phyloP scores from a whole-genome alignment of 2,888 invertebrate species.

The Frankliniella intonsa region DNA sequence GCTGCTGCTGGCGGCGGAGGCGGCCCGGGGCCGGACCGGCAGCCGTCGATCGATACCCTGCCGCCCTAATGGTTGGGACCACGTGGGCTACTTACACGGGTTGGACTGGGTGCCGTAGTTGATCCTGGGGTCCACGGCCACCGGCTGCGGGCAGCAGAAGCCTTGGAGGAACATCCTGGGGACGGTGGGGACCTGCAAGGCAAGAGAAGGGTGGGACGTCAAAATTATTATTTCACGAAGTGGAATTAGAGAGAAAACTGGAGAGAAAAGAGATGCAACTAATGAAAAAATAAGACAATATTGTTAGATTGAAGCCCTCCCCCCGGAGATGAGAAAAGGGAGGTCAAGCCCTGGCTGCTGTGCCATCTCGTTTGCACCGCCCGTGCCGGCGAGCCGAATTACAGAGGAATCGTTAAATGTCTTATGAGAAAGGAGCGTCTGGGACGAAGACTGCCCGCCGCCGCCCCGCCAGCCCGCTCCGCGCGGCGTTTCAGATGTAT shows the following conservation, averaged over 20 bases:
- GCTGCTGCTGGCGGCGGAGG: not conserved
- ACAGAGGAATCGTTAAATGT: constrained; percentile 23
- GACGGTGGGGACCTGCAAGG: not conserved
- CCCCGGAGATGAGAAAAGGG: no score
- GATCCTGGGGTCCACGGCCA: constrained; percentile 1
- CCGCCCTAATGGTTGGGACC: not conserved
- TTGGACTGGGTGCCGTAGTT: constrained; percentile 20
- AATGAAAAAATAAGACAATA: no score
- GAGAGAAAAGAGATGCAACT: not conserved
- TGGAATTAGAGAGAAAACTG: not conserved
- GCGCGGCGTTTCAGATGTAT: not conserved
- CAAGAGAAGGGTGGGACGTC: not conserved
- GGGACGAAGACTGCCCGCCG: not conserved
- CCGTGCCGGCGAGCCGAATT: not conserved
- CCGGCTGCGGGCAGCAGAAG: constrained; percentile 12
- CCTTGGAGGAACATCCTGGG: constrained; percentile 13
- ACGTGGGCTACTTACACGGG: not conserved
- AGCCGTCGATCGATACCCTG: not conserved
- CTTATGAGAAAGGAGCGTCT: not conserved
- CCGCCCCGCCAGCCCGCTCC: no score
- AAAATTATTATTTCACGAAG: not conserved
- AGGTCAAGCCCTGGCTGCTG: not conserved
- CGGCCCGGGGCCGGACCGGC: not conserved
- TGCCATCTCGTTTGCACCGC: not conserved
- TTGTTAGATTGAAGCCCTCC: no score